Base-by-base conservation (phyloP, 92 coral and sea anemone genomes). In the Plumapathes pennacea region DNA sequence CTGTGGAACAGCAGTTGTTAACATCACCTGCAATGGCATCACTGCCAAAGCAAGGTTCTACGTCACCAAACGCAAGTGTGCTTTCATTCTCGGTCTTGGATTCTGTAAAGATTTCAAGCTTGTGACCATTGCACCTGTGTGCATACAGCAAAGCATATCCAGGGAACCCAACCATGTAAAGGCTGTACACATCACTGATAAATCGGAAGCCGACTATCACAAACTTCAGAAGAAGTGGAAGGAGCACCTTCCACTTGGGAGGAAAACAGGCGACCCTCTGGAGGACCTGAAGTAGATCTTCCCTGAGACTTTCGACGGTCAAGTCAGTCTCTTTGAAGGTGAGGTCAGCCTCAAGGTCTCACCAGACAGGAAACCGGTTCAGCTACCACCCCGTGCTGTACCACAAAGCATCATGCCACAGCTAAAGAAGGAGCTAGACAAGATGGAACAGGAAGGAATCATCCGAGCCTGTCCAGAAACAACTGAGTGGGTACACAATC, bases 391-490 rank as follows among this genome's bases (percentile, higher is more conserved):
- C 20, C 83, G 80, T 22, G 76, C 85, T 34, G 76, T 67, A 33
- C 76, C 83, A 13, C 84, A 62, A 68, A 79, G 85, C 46, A 64
- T 72, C 40, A 72, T 72, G 85, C 67, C 86, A 25, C 67, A 23
- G 21, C 77, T 84, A 13, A 73, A 67, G 78, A 84, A 78, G 48
- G 86, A 62, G 31, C 67, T 78, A 27, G 76, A 72, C 66, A 78
- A 66, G 40, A 72, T 85, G 86, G 79, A 78, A 18, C 55, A 72
- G 38, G 78, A 84, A 60, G 86, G 80, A 55, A 85, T 79, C 56
- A 85, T 62, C 25, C 69, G 83, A 15, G 43, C 92, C 38, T 85
- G 80, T 27, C 85, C 82, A 65, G 85, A 84, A 67, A 78, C 85
- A 17, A 84, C 78, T 9, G 85, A 84, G 12, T 77, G 90, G 78